phyloP scores from a whole-genome alignment of 2,888 invertebrate genomes.

The Nemotelus nigrinus region DNA sequence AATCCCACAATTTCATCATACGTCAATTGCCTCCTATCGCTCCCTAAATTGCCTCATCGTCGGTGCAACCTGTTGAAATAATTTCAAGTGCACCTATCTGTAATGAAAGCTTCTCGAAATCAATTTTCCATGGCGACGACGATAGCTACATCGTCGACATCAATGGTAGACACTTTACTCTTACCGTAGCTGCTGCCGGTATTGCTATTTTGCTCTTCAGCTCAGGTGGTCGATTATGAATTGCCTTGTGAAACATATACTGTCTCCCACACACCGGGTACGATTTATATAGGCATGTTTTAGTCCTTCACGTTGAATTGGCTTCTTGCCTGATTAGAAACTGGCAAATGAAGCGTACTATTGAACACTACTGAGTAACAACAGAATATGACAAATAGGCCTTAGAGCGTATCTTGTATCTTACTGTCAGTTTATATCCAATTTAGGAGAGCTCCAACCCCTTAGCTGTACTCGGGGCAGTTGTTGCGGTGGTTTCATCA shows the following conservation, averaged over 20 bases:
- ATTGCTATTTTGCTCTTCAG: too few species aligned
- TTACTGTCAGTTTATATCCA: not conserved
- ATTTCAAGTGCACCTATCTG: not conserved
- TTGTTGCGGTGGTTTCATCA: constrained; percentile 22
- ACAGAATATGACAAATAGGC: too few species aligned
- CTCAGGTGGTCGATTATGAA: constrained; percentile 10
- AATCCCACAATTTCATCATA: too few species aligned
- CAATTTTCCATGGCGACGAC: constrained; percentile 17
- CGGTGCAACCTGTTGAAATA: not conserved
- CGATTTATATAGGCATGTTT: constrained; percentile 13
- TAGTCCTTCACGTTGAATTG: constrained; percentile 24
- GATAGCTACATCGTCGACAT: too few species aligned
- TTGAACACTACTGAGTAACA: too few species aligned
- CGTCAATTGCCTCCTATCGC: too few species aligned
- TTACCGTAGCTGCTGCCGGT: too few species aligned
- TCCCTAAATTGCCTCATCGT: too few species aligned
- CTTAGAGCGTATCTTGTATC: too few species aligned
- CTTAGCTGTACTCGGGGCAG: constrained; percentile 22
- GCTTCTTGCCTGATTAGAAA: constrained; percentile 9
- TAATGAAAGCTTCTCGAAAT: constrained; percentile 27
- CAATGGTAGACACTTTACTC: too few species aligned
- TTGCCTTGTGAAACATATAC: not conserved
- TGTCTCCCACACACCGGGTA: not conserved
- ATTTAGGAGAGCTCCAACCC: constrained; percentile 28
- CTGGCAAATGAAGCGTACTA: constrained; percentile 18